phyloP scores from a whole-genome alignment of 2,113 vertebrate genomes.

The Hippocampus barbouri region DNA sequence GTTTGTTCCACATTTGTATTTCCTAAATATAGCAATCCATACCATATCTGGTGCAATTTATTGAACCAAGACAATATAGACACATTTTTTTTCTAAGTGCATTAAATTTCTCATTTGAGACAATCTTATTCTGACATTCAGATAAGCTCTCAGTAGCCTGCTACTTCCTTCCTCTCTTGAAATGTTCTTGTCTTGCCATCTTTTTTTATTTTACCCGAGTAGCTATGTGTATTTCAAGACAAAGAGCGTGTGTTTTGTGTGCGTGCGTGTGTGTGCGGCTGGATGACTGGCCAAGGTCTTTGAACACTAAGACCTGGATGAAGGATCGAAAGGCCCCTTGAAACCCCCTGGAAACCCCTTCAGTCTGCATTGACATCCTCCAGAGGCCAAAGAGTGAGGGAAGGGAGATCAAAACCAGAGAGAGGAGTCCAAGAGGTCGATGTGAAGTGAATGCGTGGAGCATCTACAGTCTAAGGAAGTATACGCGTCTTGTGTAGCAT shows the following conservation, averaged over 20 bases:
- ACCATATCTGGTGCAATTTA: too few relatives aligned
- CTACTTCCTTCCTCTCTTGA: conserved; percentile 28
- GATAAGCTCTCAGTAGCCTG: conserved; percentile 29
- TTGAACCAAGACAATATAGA: too few relatives aligned
- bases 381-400: conserved; percentile 55
- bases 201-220: conserved; percentile 32
- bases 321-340: conserved; percentile 84
- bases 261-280: conserved; percentile 40
- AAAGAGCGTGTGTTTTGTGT: conserved; percentile 9
- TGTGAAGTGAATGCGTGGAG: conserved; percentile 53
- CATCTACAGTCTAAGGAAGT: conserved; percentile 65
- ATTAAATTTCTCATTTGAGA: too few relatives aligned
- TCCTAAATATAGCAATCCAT: too few relatives aligned
- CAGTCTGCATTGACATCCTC: conserved; percentile 67
- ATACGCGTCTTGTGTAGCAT: conserved; percentile 60
- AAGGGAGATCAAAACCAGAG: conserved; percentile 64
- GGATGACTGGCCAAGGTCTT: conserved; percentile 82
- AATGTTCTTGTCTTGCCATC: conserved; percentile 1
- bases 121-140: conserved; percentile 55
- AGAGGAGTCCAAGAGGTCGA: conserved; percentile 63
- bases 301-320: conserved; percentile 97
- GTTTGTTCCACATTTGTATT: too few relatives aligned
- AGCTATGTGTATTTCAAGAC: conserved; percentile 34
- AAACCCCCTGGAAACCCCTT: conserved; percentile 76
- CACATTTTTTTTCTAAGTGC: too few relatives aligned